Base-by-base conservation (phyloP, 2,113 vertebrate genomes). In the Nyctereutes procyonoides region DNA sequence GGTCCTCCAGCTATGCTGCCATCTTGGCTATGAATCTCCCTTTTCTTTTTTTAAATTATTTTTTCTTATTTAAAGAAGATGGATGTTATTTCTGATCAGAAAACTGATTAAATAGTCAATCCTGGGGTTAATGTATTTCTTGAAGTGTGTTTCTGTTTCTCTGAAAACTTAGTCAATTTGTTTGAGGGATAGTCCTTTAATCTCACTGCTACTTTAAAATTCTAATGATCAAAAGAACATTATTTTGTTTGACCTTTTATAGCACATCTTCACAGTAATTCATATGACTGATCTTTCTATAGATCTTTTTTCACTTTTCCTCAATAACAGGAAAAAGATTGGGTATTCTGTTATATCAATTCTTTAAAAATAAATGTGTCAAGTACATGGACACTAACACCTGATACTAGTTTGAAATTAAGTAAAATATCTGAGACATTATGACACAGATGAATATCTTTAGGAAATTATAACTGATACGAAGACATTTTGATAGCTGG, bases 321-420 rank as follows among this genome's bases (percentile, higher is more conserved):
- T 92, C 58, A 88, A 38, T 35, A 82, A 76, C 15, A 4, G 6
- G 17, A 22, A 89, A 97, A 80, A 9, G 8, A 43, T 30, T 91
- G 11, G 12, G 20, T 71, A 83, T 71, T 79, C 63, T 67, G 1
- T 65, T 84, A 13, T 9, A 67, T 67, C 71, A 65, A 48, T 94
- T 93, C 32, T 69, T 83, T 87, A 58, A 56, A 67, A 95, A 22
- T 43, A 93, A 87, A 28, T 67, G 15, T 79, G 4, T 80, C 38
- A 93, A 84, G 5, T 43, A 90, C 10, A 24, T 2, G 51, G 35
- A 88, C 88, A 19, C 10, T 69, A 87, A 87, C 30, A 80, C 7
- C n/a, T 56, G 32, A 80, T 73, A 88, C 38, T 63, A 69, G 26
- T 85, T 67, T 74, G 69, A 95, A 97, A 94, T 92, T 80, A 86